Evolutionary conservation across 2,797 vertebrate species (phyloP), one percentile per base, ranked within the genome.

Genomic region (Sebastes miniatus): DNA sequence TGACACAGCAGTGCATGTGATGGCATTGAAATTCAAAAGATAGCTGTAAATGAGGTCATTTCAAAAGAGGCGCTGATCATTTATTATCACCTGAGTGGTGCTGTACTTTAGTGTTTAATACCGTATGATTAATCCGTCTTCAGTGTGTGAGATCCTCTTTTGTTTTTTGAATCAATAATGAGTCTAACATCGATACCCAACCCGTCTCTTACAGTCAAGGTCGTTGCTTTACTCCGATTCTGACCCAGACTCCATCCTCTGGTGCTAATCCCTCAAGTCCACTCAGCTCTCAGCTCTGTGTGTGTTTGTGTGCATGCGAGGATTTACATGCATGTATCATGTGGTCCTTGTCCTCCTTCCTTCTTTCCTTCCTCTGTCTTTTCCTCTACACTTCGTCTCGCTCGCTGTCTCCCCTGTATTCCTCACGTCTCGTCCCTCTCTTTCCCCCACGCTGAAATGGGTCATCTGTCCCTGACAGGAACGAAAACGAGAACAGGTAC

Each of bases 401-500:
- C 69, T 76, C 57, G 18, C 76, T 57, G 22, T 77, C 83, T 87
- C 87, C 85, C 83, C 81, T 79, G 66, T 85, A n/a, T 91, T 91
- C 83, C 80, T 92, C 88, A 89, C 54, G 14, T 89, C 65, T 88
- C 58, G 63, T 79, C 84, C 86, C 84, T 93, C 85, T 91, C 83
- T 91, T 67, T 89, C 68, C 87, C 77, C 82, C 79, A 92, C 67
- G 91, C 94, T 91, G 93, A 93, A 94, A 94, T 91, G 93, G 90
- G 89, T 91, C 91, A 27, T 93, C 93, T 92, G 87, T 93, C 87
- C 94, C 83, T 89, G 91, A 93, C 93, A 93, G 91, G 94, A 94
- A 93, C 64, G 90, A 94, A 87, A 71, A 95, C 92, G 93, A 93
- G 89, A 95, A 96, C 95, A 96, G 95, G 96, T 96, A 96, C 93